phyloP scores from a whole-genome alignment of 2,113 vertebrate species.

The Monopterus albus region DNA sequence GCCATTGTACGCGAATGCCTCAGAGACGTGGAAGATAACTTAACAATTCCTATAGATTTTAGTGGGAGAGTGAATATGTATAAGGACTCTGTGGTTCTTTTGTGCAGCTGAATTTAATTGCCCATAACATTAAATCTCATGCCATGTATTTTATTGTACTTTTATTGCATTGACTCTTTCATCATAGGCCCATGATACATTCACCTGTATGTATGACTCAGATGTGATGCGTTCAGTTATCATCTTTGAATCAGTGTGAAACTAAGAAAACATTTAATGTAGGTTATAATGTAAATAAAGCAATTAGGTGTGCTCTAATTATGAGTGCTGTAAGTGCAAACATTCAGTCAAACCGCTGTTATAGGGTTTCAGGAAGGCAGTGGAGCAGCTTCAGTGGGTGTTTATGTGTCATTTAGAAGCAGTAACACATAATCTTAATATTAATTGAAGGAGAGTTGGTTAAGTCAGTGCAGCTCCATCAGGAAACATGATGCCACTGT shows the following conservation, averaged over 20 bases:
- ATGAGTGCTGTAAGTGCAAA: constrained; percentile 27
- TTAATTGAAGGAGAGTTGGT: constrained; percentile 53
- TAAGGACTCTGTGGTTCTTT: constrained; percentile 65
- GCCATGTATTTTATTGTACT: constrained; percentile 49
- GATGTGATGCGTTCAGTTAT: constrained; percentile 57
- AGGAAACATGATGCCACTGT: constrained; percentile 52
- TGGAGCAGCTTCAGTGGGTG: not conserved
- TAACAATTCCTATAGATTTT: constrained; percentile 79
- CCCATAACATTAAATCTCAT: constrained; percentile 72
- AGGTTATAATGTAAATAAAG: constrained; percentile 34
- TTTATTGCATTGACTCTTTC: constrained; percentile 60
- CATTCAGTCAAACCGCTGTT: constrained; percentile 17
- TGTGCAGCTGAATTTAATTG: constrained; percentile 75
- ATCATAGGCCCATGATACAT: constrained; percentile 46
- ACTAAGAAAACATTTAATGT: constrained; percentile 19
- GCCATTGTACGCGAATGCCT: constrained; percentile 80
- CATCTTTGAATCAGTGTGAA: constrained; percentile 48
- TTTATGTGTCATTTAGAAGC: constrained; percentile 2
- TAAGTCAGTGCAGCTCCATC: constrained; percentile 42
- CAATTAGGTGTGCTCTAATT: constrained; percentile 35
- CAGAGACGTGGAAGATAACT: constrained; percentile 74
- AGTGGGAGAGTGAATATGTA: constrained; percentile 76
- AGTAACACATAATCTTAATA: constrained; percentile 6
- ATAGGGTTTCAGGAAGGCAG: constrained; percentile 14
- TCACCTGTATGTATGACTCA: constrained; percentile 31